Conservation (phyloP, 2,113 vertebrate genomes). For the Sinocyclocheilus anophthalmus region DNA sequence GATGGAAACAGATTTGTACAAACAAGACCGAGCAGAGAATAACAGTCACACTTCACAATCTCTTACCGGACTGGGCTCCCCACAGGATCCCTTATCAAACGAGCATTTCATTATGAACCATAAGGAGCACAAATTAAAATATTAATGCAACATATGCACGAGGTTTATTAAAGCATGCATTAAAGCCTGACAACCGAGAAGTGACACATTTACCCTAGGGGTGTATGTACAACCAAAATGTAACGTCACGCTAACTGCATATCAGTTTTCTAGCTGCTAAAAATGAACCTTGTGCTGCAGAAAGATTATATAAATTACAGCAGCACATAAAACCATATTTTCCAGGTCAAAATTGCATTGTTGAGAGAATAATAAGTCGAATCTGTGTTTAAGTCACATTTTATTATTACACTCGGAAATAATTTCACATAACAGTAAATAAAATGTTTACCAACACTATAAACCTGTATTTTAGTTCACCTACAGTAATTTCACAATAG, state of each 20-base stretch:
- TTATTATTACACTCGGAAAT: neutral
- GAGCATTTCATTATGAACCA: neutral
- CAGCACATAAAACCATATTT: neutral
- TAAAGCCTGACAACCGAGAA: neutral
- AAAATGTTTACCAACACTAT: neutral
- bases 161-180: neutral
- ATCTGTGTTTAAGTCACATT: neutral
- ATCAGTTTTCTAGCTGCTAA: neutral
- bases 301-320: neutral
- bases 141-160: neutral
- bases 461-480: neutral
- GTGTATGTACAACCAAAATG: neutral
- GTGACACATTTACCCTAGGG: neutral
- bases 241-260: neutral
- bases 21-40: conserved; percentile 1
- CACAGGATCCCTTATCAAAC: conserved; percentile 34
- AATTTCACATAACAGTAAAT: neutral
- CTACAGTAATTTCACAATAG: too few relatives aligned
- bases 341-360: neutral
- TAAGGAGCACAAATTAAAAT: neutral
- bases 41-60: conserved; percentile 15
- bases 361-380: neutral
- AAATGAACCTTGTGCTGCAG: neutral
- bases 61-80: conserved; percentile 15
- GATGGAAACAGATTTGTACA: conserved; percentile 10